phyloP scores from a whole-genome alignment of 2,113 vertebrate genomes.

The Pteropus alecto region DNA sequence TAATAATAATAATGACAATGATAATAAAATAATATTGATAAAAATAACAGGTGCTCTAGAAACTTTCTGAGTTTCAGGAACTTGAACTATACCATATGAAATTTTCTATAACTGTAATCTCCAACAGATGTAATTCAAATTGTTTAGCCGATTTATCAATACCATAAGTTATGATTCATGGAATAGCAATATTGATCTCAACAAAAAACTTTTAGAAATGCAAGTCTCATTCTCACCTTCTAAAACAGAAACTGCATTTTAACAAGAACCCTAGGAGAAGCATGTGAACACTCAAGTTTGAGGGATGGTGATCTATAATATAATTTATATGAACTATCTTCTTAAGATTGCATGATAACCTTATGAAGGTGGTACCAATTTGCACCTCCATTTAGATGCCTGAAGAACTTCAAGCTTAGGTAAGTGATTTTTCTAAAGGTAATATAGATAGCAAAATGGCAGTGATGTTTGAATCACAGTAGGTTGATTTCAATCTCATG shows the following conservation, averaged over 20 bases:
- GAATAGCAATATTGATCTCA: not conserved
- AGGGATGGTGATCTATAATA: not conserved
- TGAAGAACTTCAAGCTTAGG: not conserved
- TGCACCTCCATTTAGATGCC: not conserved
- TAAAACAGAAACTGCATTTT: not conserved
- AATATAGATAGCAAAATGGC: not conserved
- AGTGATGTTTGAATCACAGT: not conserved
- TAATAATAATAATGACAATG: not conserved
- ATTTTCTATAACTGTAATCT: conserved; percentile 13
- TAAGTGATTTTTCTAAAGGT: not conserved
- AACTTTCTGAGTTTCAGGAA: not conserved
- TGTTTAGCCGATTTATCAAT: conserved; percentile 32
- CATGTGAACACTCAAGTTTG: not conserved
- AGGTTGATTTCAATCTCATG: not conserved
- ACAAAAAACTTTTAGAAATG: not conserved
- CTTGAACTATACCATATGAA: not conserved
- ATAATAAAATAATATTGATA: not conserved
- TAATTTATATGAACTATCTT: not conserved
- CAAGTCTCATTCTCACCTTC: not conserved
- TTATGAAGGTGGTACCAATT: not conserved
- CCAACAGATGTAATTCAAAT: conserved; percentile 15
- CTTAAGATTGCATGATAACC: not conserved
- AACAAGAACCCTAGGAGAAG: not conserved
- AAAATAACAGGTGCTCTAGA: not conserved
- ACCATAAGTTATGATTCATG: not conserved